Evolutionary conservation across 2,888 invertebrate species (phyloP), one percentile per base, ranked within the genome.

Genomic region (Rhabditophanes sp.): DNA sequence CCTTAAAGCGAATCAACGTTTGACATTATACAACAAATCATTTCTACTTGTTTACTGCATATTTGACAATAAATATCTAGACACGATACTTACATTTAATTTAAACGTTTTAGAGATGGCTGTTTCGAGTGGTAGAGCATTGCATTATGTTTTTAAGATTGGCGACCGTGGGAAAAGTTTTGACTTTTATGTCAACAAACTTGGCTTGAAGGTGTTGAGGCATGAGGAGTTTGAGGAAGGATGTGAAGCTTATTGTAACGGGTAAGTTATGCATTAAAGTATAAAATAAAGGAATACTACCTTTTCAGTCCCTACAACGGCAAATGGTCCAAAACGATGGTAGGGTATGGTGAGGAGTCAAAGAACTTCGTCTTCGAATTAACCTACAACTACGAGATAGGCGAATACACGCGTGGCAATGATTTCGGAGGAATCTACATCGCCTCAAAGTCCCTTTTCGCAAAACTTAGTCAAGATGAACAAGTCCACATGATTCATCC

Each of bases 241-340:
- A 2, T 96, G 93, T 69, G 82, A 85, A 64, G 93, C 93, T 14
- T 75, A 83, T 30, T 96, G 93, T 67, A 93, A 93, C 75, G 93
- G 90, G 85, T 85, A 70, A 67, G 67, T 7, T 8, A n/a, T 14
- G 5, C 9, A 12, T n/a, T 11, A 37, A 21, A 14, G 8, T 11
- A 35, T 11, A 39, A 20, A n/a, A 17, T 4, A 30, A 11, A 2
- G 11, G 2, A n/a, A 36, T 12, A 11, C 8, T 12, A 6, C 3
- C 15, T 4, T 27, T 48, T 32, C 64, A 87, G 88, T n/a, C 88
- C 88, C 1, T 93, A 90, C 62, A 83, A 82, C 56, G 87, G 85
- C 56, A 78, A 82, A 51, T 96, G 96, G 96, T 88, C 88, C 65
- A 96, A 96, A 71, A 90, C 93, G 0, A 96, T 96, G 93, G 75